Evolutionary conservation across 2,113 vertebrate species (phyloP), one percentile per base, ranked within the genome.

Genomic region (Apteryx mantelli): DNA sequence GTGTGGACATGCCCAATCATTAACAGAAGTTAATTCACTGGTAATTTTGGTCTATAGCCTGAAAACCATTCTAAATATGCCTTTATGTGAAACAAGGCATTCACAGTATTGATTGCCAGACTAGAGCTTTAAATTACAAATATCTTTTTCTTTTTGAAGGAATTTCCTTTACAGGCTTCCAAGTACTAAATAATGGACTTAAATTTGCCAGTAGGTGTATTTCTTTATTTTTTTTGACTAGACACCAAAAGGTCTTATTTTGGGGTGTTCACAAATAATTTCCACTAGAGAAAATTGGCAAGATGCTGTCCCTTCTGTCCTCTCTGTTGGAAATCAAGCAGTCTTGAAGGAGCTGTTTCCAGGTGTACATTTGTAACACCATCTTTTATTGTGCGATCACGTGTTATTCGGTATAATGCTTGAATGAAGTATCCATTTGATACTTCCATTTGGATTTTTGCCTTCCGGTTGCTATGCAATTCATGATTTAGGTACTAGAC

Each of bases 341-440:
- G 32, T 4, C 40, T 1, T 3, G 48, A 58, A 34, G 50, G 20
- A 34, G 53, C 7, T 0, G 30, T 28, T 32, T 30, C 30, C 64
- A n/a, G 53, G 46, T 34, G 3, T 10, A 32, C 3, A 0, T 30
- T 14, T 26, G 7, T 7, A 25, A 40, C 3, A 8, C 48, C 28
- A 3, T 15, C 21, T 69, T 38, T 18, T 1, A 0, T 58, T 36
- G 14, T 36, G 34, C 12, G 7, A 5, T 34, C 2, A 1, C 28
- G n/a, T 10, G 36, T 38, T 9, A 1, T 3, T 13, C 36, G 5
- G 0, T 18, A 0, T 0, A 0, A 1, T 19, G 10, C 53, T 13
- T 4, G 32, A 60, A 20, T 21, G 7, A 7, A 71, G 20, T 11
- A 8, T 17, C 52, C 0, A 0, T 7, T 11, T 61, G 34, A 0